Percentiles rank a stretch among this genome's conserved stretches.
Conservation (phyloP, 2,888 invertebrate genomes). For the Melolontha melolontha region DNA sequence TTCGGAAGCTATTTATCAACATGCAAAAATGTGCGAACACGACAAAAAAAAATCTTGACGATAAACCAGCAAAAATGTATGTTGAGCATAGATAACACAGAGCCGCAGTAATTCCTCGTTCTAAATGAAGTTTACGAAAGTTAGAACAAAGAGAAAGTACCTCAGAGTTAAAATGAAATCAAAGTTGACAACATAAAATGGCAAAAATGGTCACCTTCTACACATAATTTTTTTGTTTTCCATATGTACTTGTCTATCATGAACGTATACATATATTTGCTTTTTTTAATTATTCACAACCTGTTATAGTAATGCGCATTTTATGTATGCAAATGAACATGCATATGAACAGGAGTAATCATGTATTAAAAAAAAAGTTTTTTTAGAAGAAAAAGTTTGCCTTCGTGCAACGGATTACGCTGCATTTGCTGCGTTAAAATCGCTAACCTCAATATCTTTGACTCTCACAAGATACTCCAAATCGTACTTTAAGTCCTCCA, state of each 20-base stretch:
- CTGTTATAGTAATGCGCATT: constrained; percentile 36
- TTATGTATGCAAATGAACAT: constrained; percentile 38
- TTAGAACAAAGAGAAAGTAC: constrained; percentile 12
- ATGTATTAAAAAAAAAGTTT: constrained; percentile 26
- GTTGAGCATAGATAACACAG: not conserved
- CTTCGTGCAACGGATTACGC: constrained; percentile 42
- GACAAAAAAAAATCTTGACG: constrained; percentile 17
- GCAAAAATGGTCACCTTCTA: not conserved
- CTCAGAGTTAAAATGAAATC: constrained; percentile 31
- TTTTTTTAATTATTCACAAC: too few relatives aligned
- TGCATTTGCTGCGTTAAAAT: constrained; percentile 34
- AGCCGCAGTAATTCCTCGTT: constrained; percentile 10
- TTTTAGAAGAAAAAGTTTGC: constrained; percentile 31
- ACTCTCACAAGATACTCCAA: constrained; percentile 97
- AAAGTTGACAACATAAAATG: constrained; percentile 17
- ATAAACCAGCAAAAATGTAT: constrained; percentile 31
- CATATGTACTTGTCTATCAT: not conserved
- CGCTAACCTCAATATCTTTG: constrained; percentile 97
- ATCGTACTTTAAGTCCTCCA: constrained; percentile 98
- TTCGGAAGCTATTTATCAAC: constrained; percentile 28
- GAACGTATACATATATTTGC: constrained; percentile 7
- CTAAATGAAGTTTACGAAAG: constrained; percentile 8
- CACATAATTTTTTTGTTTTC: not conserved
- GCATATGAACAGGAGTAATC: constrained; percentile 40
- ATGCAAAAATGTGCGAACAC: constrained; percentile 27